A percentile compares a stretch with the other conserved stretches of the same genome.
Conservation (phyloP, 2,797 vertebrate species). For the Epinephelus coioides region DNA sequence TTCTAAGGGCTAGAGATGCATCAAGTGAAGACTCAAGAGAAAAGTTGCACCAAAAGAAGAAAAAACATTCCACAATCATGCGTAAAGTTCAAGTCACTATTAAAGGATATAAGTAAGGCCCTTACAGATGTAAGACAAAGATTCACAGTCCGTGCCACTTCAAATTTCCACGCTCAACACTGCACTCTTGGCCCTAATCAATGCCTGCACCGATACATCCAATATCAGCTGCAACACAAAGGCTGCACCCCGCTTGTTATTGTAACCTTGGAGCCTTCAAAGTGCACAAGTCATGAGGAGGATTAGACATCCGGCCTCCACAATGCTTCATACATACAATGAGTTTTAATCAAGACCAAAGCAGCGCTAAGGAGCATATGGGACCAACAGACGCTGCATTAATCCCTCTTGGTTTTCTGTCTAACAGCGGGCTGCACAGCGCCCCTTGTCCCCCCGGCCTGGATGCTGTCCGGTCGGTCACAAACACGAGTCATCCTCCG, state of each 20-base stretch:
- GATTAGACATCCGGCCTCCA: conserved; percentile 72
- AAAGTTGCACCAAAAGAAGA: neutral
- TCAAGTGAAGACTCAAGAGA: neutral
- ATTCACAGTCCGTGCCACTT: neutral
- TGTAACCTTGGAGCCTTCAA: conserved; percentile 75
- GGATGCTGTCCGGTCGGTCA: conserved; percentile 57
- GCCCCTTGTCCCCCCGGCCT: conserved; percentile 52
- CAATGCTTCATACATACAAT: conserved; percentile 78
- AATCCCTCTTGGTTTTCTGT: conserved; percentile 81
- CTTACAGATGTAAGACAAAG: no score
- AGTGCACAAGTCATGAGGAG: conserved; percentile 80
- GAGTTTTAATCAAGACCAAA: conserved; percentile 86
- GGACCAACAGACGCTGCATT: conserved; percentile 83
- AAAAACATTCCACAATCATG: neutral
- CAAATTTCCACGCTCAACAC: neutral
- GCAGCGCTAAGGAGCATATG: conserved; percentile 83
- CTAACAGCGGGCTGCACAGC: conserved; percentile 75
- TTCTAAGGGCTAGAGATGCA: neutral
- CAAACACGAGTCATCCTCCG: conserved; percentile 31
- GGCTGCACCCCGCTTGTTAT: conserved; percentile 60
- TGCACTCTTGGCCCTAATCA: conserved; percentile 19
- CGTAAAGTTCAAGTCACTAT: neutral
- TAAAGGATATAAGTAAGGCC: neutral
- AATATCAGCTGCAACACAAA: conserved; percentile 47
- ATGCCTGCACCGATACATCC: conserved; percentile 32